Conservation (phyloP, 2,797 vertebrate species). For the Anguilla megastoma region DNA sequence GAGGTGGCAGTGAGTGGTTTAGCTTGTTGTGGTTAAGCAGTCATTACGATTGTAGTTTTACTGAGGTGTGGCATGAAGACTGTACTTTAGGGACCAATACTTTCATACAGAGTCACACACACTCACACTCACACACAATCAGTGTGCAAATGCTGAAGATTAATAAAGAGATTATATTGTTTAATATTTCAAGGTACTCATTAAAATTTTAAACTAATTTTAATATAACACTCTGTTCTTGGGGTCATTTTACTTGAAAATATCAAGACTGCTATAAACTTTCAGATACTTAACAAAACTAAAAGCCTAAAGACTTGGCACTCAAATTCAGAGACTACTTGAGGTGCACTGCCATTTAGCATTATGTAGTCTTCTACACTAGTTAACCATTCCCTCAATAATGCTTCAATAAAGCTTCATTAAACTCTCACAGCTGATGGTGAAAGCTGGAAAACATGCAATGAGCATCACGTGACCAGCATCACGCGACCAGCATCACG, state of each 20-base stretch:
- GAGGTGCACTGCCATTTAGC: constrained; percentile 9
- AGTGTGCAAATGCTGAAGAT: constrained; percentile 28
- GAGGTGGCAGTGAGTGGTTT: too few relatives aligned
- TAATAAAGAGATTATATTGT: constrained; percentile 15
- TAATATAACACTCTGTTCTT: constrained; percentile 26
- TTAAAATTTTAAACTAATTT: constrained; percentile 28
- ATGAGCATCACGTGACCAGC: background rate
- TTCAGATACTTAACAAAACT: constrained; percentile 35
- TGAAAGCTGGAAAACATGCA: background rate
- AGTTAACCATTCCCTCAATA: background rate
- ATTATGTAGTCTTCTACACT: constrained; percentile 28
- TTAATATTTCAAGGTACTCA: constrained; percentile 23
- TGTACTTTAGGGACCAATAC: background rate
- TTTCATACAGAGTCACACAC: constrained; percentile 1
- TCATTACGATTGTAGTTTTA: background rate
- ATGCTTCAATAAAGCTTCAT: constrained; percentile 24
- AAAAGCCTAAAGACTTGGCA: constrained; percentile 46
- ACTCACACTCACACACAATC: background rate
- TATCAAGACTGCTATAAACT: constrained; percentile 28
- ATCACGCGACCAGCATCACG: background rate
- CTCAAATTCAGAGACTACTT: constrained; percentile 27
- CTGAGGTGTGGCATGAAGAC: background rate
- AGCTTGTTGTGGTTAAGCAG: too few relatives aligned
- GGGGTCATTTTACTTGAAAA: constrained; percentile 31
- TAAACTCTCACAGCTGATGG: background rate